Evolutionary conservation across 2,113 vertebrate genomes (phyloP), one percentile per base, ranked within the genome.

Genomic region (Myxocyprinus asiaticus): DNA sequence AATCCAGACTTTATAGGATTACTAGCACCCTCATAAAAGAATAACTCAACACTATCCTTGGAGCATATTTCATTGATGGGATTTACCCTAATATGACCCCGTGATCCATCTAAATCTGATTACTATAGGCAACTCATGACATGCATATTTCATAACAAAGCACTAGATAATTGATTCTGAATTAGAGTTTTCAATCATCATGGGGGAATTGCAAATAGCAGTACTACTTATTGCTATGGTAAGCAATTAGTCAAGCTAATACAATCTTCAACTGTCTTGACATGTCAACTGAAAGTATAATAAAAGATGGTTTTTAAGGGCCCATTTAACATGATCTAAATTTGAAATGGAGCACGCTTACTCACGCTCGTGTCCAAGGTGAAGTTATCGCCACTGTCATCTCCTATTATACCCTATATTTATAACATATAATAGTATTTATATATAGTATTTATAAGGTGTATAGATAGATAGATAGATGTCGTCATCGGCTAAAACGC

Each of bases 1-100:
- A 90, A 89, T 87, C 86, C 88, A 88, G 83, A 88, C 85, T 90
- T 91, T 89, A 91, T 86, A 82, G 90, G 91, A 93, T 92, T 92
- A 93, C 83, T 9, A 75, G 81, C 84, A 87, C 75, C 74, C 83
- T 87, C 85, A 86, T 87, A 89, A 89, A 89, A 76, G 77, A 58
- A 78, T 62, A 88, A 88, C 84, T 86, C 85, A 56, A 80, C 81
- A 78, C 71, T 64, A 79, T 89, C 85, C 86, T 84, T 80, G 69
- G 86, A 77, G 79, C 88, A 89, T 88, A 72, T 83, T 86, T 76
- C 73, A 86, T 91, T 89, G 82, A 87, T 85, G 77, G 88, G 89
- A 90, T 91, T 91, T 88, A 87, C 86, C 89, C 86, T 83, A 89
- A 87, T 84, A 74, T 78, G 85, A 88, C 85, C 79, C 70, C 43